Evolutionary conservation across 2,113 vertebrate species (phyloP).

Genomic region (Scartelaos histophorus): DNA sequence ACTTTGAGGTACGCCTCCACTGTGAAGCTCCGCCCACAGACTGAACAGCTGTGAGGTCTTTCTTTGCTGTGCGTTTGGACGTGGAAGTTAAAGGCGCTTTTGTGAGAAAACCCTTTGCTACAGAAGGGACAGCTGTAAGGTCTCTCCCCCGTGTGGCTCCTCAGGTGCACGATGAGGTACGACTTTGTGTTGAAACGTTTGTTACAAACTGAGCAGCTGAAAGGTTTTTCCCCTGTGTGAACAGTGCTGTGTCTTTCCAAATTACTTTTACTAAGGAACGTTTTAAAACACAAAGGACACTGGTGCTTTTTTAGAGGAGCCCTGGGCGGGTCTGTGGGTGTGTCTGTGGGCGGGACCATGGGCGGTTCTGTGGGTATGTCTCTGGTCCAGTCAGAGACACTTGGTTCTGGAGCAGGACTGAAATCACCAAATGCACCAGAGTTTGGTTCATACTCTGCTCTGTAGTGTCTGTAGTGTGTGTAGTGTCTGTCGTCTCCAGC

Average conservation of each 20-base stretch:
- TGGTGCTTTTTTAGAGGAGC: background rate
- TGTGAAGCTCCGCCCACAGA: background rate
- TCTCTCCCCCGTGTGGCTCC: background rate
- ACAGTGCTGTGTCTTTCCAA: background rate
- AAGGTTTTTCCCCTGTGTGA: background rate
- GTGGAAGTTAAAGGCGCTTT: background rate
- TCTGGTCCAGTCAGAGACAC: no score
- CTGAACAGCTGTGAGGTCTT: background rate
- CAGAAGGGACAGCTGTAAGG: conserved; percentile 3
- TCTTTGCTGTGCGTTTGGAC: background rate
- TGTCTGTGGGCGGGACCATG: background rate
- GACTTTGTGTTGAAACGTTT: background rate
- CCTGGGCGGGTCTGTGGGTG: background rate
- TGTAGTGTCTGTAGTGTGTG: background rate
- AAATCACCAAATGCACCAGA: background rate
- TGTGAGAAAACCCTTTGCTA: background rate
- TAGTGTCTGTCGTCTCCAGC: background rate
- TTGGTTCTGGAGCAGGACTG: no score
- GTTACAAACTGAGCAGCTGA: background rate
- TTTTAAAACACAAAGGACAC: background rate
- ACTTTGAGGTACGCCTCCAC: background rate
- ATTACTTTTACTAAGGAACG: background rate
- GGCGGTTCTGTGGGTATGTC: no score
- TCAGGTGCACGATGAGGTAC: background rate
- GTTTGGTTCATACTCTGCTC: no score